Evolutionary conservation across 2,113 vertebrate genomes (phyloP).

Genomic region (Cairina moschata): DNA sequence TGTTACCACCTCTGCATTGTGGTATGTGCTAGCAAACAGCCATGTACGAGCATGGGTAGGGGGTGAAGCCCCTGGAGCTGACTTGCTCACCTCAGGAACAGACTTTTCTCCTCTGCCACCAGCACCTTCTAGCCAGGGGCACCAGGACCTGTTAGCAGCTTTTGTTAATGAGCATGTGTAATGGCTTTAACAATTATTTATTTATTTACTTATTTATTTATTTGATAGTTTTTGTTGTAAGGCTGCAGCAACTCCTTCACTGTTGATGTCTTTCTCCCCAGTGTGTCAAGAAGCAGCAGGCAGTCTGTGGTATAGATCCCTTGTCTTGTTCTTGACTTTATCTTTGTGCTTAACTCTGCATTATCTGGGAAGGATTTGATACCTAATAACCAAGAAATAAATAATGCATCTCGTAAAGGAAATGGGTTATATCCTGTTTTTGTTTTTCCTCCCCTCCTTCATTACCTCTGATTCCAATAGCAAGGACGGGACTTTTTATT

Average conservation of each 20-base stretch:
- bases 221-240: neutral
- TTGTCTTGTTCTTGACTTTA: neutral
- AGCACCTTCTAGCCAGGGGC: neutral
- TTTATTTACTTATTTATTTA: neutral
- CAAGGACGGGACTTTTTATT: neutral
- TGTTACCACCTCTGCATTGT: neutral
- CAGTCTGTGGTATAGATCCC: neutral
- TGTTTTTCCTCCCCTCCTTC: no score
- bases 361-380: neutral
- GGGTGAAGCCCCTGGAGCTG: neutral
- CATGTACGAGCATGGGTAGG: accelerated
- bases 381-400: neutral
- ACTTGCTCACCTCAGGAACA: neutral
- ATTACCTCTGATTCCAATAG: neutral
- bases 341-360: neutral
- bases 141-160: neutral
- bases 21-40: no score
- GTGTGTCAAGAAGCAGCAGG: neutral
- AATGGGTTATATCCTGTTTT: neutral
- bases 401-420: neutral
- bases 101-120: neutral
- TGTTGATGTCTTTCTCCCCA: neutral
- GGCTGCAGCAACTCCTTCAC: neutral
- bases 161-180: neutral
- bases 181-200: neutral